Evolutionary conservation across 1,140 invertebrate genomes (phyloP).

Genomic region (Drosophila hydei): DNA sequence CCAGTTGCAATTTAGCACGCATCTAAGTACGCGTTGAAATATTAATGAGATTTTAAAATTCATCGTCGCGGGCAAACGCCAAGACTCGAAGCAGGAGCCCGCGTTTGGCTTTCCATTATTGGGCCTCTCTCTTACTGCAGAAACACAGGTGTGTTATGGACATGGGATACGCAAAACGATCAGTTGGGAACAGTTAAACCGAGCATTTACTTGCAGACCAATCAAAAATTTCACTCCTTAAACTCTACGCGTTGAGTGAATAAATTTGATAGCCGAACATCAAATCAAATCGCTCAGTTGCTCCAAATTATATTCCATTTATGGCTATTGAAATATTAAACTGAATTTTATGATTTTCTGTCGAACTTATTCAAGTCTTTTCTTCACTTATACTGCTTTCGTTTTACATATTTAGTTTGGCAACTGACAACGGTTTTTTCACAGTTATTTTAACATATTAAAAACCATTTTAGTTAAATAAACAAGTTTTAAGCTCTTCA

Average conservation of each 20-base stretch:
- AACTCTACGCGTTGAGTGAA: constrained; percentile 34
- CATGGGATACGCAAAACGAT: constrained; percentile 25
- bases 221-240: constrained; percentile 25
- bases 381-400: too few species aligned
- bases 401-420: too few species aligned
- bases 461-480: too few species aligned
- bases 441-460: too few species aligned
- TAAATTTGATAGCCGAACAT: constrained; percentile 43
- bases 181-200: neutral
- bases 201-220: constrained; percentile 15
- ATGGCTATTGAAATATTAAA: neutral
- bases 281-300: constrained; percentile 22
- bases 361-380: too few species aligned
- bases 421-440: too few species aligned
- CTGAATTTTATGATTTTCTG: neutral
- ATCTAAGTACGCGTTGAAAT: constrained; percentile 77
- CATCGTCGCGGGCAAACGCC: constrained; percentile 31
- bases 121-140: constrained; percentile 29
- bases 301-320: constrained; percentile 34
- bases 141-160: constrained; percentile 21
- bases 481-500: too few species aligned
- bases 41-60: constrained; percentile 73
- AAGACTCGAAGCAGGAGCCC: constrained; percentile 12
- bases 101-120: constrained; percentile 45
- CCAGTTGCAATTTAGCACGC: constrained; percentile 55